Percentiles rank a stretch among this genome's conserved stretches.
Conservation (phyloP, 2,797 vertebrate genomes). For the Remorina albescens region DNA sequence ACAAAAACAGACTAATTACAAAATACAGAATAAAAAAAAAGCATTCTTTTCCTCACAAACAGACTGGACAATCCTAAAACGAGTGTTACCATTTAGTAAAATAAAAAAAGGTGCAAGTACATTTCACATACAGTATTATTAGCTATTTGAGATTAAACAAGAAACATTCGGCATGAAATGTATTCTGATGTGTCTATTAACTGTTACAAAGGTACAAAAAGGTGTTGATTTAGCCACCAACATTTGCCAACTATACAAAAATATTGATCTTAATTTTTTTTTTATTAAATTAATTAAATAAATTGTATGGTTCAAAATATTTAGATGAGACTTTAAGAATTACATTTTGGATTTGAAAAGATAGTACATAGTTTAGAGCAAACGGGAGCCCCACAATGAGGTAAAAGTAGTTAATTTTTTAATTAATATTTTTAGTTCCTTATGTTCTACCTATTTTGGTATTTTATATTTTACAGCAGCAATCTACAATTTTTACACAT, state of each 20-base stretch:
- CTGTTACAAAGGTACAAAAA: constrained; percentile 4
- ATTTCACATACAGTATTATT: not conserved
- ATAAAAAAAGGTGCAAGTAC: not conserved
- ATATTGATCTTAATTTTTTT: not conserved
- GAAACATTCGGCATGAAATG: not conserved
- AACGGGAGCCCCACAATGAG: too few species aligned
- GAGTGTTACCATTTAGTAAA: not conserved
- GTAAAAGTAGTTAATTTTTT: not conserved
- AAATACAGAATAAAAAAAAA: constrained; percentile 9
- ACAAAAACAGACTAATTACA: not conserved
- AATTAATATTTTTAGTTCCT: not conserved
- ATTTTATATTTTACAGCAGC: not conserved
- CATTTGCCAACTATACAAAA: not conserved
- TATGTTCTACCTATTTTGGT: not conserved
- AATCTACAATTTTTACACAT: not conserved
- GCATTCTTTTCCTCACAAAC: not conserved
- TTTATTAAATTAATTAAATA: not conserved
- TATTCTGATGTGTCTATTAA: not conserved
- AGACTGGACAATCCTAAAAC: not conserved
- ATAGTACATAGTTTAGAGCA: too few species aligned
- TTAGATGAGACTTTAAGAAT: not conserved
- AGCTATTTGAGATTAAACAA: not conserved
- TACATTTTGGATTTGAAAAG: not conserved
- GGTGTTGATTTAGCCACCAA: not conserved
- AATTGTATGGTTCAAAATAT: not conserved